Evolutionary conservation across 2,888 invertebrate genomes (phyloP).

Genomic region (Rhingia campestris): DNA sequence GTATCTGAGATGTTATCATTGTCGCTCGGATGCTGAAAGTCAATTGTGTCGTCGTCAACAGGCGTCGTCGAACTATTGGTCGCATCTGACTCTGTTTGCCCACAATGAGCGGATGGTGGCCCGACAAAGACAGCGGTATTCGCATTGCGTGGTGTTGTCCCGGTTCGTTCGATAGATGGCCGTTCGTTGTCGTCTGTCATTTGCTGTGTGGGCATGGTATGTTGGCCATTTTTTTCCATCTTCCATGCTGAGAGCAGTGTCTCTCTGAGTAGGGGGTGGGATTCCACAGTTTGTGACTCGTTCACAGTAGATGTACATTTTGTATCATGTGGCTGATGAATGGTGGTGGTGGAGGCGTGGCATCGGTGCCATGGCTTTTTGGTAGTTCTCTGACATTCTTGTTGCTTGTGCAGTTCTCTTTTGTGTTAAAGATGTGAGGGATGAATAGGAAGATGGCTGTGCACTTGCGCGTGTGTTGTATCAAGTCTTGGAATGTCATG

Average conservation of each 20-base stretch:
- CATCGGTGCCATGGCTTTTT: conserved; percentile 17
- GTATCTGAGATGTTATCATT: conserved; percentile 55
- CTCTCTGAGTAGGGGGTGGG: conserved; percentile 66
- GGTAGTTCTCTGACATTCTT: conserved; percentile 18
- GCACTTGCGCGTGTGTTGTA: conserved; percentile 56
- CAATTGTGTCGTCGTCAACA: conserved; percentile 29
- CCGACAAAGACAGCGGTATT: conserved; percentile 55
- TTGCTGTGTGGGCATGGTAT: conserved; percentile 53
- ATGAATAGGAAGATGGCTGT: conserved; percentile 16
- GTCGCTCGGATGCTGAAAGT: conserved; percentile 16
- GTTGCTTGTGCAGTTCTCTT: conserved; percentile 40
- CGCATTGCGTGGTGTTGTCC: conserved; percentile 54
- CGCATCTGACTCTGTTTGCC: conserved; percentile 58
- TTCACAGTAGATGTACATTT: conserved; percentile 41
- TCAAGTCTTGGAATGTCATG: conserved; percentile 50
- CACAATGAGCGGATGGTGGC: conserved; percentile 7
- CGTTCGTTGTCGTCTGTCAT: conserved; percentile 61
- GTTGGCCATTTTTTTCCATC: conserved; percentile 69
- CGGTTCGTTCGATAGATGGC: conserved; percentile 37
- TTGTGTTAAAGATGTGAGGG: conserved; percentile 23
- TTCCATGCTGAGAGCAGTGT: conserved; percentile 33
- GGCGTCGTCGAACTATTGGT: conserved; percentile 40
- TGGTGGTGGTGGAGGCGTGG: conserved; percentile 47
- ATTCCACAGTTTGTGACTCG: conserved; percentile 41
- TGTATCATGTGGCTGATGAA: conserved; percentile 12